Conservation (phyloP, 2,888 invertebrate genomes). For the Barypeithes pellucidus region DNA sequence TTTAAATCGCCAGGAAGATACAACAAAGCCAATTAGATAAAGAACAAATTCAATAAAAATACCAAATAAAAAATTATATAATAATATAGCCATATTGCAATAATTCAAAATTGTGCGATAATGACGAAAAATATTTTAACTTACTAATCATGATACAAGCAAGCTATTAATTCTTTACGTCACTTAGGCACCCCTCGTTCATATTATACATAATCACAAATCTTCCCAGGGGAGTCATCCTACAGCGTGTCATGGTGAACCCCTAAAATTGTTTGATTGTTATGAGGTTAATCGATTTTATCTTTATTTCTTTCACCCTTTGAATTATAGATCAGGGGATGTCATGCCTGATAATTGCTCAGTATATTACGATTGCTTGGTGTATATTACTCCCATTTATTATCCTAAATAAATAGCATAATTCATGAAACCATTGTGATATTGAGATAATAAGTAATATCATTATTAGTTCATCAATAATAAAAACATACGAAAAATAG, state of each 20-base stretch:
- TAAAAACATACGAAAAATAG: too few relatives aligned
- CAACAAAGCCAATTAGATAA: too few relatives aligned
- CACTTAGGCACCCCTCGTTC: constrained; percentile 40
- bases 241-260: constrained; percentile 57
- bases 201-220: constrained; percentile 48
- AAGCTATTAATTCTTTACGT: constrained; percentile 37
- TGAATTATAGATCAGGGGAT: constrained; percentile 17
- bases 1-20: too few relatives aligned
- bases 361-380: too few relatives aligned
- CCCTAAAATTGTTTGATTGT: constrained; percentile 57
- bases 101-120: too few relatives aligned
- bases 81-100: too few relatives aligned
- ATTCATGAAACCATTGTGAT: not conserved
- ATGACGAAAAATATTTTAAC: too few relatives aligned
- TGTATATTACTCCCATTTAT: constrained; percentile 24
- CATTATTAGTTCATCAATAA: not conserved
- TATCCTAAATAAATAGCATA: constrained; percentile 6
- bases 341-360: constrained; percentile 49
- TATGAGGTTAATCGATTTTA: constrained; percentile 53
- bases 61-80: too few relatives aligned
- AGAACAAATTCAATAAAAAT: too few relatives aligned
- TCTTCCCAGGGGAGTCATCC: constrained; percentile 59
- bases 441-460: not conserved
- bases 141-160: constrained; percentile 1
- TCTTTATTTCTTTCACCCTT: constrained; percentile 41